Conservation (phyloP, 2,888 invertebrate genomes). For the Trissolcus brochymenae region DNA sequence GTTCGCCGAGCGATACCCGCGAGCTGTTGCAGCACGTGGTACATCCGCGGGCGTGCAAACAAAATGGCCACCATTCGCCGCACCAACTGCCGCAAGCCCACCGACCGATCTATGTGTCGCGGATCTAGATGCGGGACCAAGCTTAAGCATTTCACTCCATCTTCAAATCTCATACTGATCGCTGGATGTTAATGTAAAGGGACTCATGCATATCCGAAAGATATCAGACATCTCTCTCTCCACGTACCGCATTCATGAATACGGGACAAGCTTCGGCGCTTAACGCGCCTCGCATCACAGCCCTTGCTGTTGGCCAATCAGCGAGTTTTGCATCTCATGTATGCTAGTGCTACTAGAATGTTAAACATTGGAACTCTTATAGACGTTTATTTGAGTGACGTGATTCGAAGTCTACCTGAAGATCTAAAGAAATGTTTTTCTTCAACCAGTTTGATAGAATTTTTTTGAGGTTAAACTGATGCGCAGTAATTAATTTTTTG, state of each 20-base stretch:
- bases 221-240: constrained; percentile 12
- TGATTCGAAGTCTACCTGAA: no score
- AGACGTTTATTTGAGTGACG: no score
- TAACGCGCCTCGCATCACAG: not conserved
- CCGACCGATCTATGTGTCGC: constrained; percentile 67
- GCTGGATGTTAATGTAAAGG: constrained; percentile 4
- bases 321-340: no score
- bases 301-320: not conserved
- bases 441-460: no score
- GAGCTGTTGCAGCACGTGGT: constrained; percentile 79
- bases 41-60: constrained; percentile 77
- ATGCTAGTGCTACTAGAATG: no score
- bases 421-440: no score
- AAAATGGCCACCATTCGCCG: constrained; percentile 66
- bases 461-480: no score
- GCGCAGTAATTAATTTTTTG: no score
- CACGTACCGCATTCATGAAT: not conserved
- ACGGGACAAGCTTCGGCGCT: constrained; percentile 17
- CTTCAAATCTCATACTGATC: not conserved
- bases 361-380: no score
- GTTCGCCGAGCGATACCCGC: constrained; percentile 83
- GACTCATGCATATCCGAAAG: constrained; percentile 30
- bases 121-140: constrained; percentile 61
- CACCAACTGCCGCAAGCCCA: constrained; percentile 63
- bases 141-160: not conserved